Percentiles rank a stretch among this genome's conserved stretches.
Evolutionary conservation across 2,113 vertebrate genomes (phyloP).

Genomic region (Phoxinus phoxinus): DNA sequence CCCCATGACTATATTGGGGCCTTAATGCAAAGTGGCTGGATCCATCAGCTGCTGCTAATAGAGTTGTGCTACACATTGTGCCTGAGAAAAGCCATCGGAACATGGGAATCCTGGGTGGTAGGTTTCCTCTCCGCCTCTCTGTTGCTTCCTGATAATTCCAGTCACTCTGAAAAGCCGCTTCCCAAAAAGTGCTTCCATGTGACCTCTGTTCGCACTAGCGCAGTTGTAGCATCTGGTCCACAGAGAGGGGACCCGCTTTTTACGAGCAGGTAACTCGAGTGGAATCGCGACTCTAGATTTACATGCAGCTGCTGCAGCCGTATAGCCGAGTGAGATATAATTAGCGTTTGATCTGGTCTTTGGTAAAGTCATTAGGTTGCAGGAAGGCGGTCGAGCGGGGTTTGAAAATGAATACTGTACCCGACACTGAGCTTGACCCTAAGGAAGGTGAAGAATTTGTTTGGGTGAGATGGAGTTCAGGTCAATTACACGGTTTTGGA

Average conservation of each 20-base stretch:
- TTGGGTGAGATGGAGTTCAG: neutral
- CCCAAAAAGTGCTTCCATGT: slow-evolving; percentile 41
- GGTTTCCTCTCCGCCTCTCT: neutral
- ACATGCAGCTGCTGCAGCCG: slow-evolving; percentile 43
- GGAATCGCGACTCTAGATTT: slow-evolving; percentile 53
- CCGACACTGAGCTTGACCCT: neutral
- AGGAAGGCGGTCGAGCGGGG: neutral
- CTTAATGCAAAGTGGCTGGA: neutral
- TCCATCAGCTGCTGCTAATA: neutral
- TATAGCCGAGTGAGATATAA: slow-evolving; percentile 38
- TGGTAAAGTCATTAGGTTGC: slow-evolving; percentile 31
- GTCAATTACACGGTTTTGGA: neutral
- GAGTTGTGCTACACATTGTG: neutral
- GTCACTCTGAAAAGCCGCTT: slow-evolving; percentile 30
- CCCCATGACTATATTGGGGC: too few relatives aligned
- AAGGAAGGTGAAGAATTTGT: neutral
- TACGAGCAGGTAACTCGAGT: slow-evolving; percentile 59
- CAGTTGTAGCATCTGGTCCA: slow-evolving; percentile 46
- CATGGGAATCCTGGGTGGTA: neutral
- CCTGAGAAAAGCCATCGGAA: neutral
- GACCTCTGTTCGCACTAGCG: slow-evolving; percentile 31
- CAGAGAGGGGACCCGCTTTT: slow-evolving; percentile 43
- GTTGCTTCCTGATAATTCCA: slow-evolving; percentile 8
- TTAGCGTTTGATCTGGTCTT: slow-evolving; percentile 51
- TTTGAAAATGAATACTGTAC: slow-evolving; percentile 27